phyloP scores from a whole-genome alignment of 2,888 invertebrate species.

The Tetragonisca angustula region DNA sequence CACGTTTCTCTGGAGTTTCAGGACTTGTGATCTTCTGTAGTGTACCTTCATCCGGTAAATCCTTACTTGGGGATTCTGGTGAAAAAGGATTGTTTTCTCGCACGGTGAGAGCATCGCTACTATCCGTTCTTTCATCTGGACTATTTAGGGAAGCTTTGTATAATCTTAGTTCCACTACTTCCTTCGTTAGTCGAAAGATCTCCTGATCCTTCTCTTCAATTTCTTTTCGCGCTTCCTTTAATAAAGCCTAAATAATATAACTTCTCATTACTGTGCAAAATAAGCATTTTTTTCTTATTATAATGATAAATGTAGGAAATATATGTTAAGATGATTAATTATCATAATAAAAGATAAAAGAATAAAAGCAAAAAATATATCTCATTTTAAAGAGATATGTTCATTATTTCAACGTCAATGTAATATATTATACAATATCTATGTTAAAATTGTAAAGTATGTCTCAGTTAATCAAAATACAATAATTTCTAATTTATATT shows the following conservation, averaged over 20 bases:
- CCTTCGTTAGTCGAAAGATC: constrained; percentile 90
- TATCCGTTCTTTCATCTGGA: constrained; percentile 92
- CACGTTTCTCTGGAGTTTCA: constrained; percentile 85
- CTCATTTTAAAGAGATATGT: background rate
- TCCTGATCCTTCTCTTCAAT: constrained; percentile 93
- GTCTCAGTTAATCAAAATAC: background rate
- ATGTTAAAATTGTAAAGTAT: background rate
- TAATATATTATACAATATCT: too few species aligned
- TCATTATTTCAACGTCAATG: too few species aligned
- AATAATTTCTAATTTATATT: too few species aligned
- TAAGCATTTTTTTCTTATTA: background rate
- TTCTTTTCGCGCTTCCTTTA: constrained; percentile 90
- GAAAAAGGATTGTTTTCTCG: constrained; percentile 88
- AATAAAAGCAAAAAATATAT: background rate
- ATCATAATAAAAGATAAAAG: background rate
- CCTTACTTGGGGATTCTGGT: constrained; percentile 85
- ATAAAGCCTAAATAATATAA: constrained; percentile 85
- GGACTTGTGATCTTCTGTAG: constrained; percentile 82
- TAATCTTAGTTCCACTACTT: constrained; percentile 92
- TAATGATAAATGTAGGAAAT: background rate
- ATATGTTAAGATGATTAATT: too few species aligned
- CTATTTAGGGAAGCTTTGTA: constrained; percentile 92
- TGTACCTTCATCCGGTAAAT: constrained; percentile 84
- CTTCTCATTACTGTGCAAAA: background rate
- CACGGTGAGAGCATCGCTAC: constrained; percentile 90